Base-by-base conservation (phyloP, 1,140 invertebrate genomes). In the Harpegnathos saltator region DNA sequence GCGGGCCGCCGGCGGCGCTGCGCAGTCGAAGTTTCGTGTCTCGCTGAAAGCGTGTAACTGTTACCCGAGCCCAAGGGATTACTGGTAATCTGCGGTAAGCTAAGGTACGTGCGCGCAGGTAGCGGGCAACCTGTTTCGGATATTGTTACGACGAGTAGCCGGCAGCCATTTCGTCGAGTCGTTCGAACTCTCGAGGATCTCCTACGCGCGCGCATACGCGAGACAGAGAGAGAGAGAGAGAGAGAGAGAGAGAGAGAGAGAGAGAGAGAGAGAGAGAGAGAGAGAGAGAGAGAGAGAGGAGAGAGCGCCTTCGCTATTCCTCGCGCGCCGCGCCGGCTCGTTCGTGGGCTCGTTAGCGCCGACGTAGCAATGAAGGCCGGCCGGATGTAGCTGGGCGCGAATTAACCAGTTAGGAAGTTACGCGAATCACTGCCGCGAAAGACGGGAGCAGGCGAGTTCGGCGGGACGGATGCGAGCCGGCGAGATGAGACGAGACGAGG, bases 1-100 rank as follows among this genome's bases (percentile, higher is more conserved):
- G 73, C 66, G 56, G 68, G 66, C 66, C 77, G 59, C 15, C 61
- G n/a, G n/a, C n/a, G n/a, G n/a, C n/a, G 50, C 24, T 44, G 69
- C 56, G 52, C 78, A 52, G 83, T 85, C 83, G 62, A 88, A 88
- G 56, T 83, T 85, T 29, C 38, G 50, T 65, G 71, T 90, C 89
- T 75, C 80, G 84, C 65, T 85, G 84, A 89, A 90, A 89, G 82
- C 88, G 83, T 87, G 89, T 90, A 91, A 92, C 90, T 91, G 90
- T 86, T 91, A 91, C 82, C 85, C 68, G 86, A 91, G 89, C 52
- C 89, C 83, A 44, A 65, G 80, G 90, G 91, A 92, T 91, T 90
- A 91, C 89, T 77, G 81, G 88, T 92, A 90, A 92, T 92, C 90
- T 91, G 85, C 88, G 90, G 86, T 90, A 89, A 92, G 90, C 90